Conservation (phyloP, 1,140 invertebrate genomes). For the Drosophila bipectinata region DNA sequence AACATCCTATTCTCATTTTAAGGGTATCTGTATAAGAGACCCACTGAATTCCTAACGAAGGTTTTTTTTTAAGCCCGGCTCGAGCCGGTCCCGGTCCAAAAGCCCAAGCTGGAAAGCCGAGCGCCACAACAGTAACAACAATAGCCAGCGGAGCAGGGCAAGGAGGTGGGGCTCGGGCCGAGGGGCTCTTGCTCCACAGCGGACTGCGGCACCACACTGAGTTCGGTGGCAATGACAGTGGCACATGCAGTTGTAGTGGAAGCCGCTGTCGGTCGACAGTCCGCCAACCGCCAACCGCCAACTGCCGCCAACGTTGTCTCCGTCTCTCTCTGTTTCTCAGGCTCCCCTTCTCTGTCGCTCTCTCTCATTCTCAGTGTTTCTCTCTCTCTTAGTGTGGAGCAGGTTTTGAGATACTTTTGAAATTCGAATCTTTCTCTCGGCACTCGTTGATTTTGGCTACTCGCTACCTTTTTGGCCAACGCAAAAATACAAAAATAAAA, state of each 20-base stretch:
- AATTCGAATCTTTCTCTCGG: slow-evolving; percentile 23
- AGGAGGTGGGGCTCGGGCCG: neutral
- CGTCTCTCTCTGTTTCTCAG: slow-evolving; percentile 8
- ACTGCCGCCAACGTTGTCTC: slow-evolving; percentile 59
- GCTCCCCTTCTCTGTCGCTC: slow-evolving; percentile 14
- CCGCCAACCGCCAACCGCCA: slow-evolving; percentile 73
- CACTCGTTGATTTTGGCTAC: slow-evolving; percentile 55
- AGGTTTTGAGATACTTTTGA: slow-evolving; percentile 39
- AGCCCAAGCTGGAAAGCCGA: slow-evolving; percentile 22
- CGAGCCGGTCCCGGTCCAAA: slow-evolving; percentile 12
- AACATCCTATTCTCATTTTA: neutral
- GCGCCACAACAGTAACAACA: slow-evolving; percentile 46
- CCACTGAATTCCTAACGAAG: slow-evolving; percentile 70
- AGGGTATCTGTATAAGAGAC: slow-evolving; percentile 6
- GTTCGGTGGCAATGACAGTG: slow-evolving; percentile 84
- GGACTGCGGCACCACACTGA: slow-evolving; percentile 82
- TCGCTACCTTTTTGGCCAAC: slow-evolving; percentile 73
- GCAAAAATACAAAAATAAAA: slow-evolving; percentile 60
- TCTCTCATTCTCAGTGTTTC: neutral
- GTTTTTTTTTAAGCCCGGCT: slow-evolving; percentile 62
- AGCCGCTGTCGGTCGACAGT: slow-evolving; percentile 72
- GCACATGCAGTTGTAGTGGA: slow-evolving; percentile 84
- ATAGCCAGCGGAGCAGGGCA: neutral
- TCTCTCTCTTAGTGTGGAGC: slow-evolving; percentile 10
- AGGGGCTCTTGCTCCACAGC: slow-evolving; percentile 25